A percentile compares a stretch with the other conserved stretches of the same genome.
These are phyloP conservation scores for Vanessa atalanta DNA, from an alignment of 1,140 invertebrate genomes.

Conservation along the genomic window DNA sequence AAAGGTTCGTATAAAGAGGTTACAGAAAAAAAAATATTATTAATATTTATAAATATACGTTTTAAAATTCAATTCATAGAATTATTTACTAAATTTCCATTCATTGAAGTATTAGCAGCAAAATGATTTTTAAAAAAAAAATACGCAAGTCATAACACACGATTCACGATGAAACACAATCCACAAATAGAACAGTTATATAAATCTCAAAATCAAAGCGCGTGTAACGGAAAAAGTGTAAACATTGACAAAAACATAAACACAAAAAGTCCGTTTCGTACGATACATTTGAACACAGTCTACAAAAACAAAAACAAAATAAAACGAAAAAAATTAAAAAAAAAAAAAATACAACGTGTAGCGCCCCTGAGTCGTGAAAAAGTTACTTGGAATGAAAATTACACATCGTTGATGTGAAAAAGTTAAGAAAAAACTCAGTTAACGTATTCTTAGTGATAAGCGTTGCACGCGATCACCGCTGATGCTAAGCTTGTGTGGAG, in stretches of 20 bases:
- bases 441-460: slow-evolving; percentile 63
- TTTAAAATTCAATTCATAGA: too few relatives aligned
- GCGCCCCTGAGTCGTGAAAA: slow-evolving; percentile 67
- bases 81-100: too few relatives aligned
- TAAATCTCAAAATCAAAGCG: not conserved
- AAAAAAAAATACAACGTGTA: slow-evolving; percentile 48
- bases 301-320: slow-evolving; percentile 32
- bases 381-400: slow-evolving; percentile 67
- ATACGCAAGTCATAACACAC: too few relatives aligned
- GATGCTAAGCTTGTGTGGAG: slow-evolving; percentile 29
- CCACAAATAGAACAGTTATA: slow-evolving; percentile 5
- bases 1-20: too few relatives aligned
- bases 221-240: slow-evolving; percentile 15
- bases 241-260: slow-evolving; percentile 26
- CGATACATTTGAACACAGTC: not conserved
- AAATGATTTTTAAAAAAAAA: too few relatives aligned
- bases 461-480: slow-evolving; percentile 52
- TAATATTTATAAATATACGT: too few relatives aligned
- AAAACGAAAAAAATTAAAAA: slow-evolving; percentile 33
- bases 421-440: slow-evolving; percentile 60
- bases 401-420: slow-evolving; percentile 64
- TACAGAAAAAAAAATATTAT: too few relatives aligned
- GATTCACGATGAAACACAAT: not conserved
- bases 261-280: slow-evolving; percentile 13
- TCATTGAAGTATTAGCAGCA: too few relatives aligned